Conservation (phyloP, 2,113 vertebrate genomes). For the Pluvianellus socialis region DNA sequence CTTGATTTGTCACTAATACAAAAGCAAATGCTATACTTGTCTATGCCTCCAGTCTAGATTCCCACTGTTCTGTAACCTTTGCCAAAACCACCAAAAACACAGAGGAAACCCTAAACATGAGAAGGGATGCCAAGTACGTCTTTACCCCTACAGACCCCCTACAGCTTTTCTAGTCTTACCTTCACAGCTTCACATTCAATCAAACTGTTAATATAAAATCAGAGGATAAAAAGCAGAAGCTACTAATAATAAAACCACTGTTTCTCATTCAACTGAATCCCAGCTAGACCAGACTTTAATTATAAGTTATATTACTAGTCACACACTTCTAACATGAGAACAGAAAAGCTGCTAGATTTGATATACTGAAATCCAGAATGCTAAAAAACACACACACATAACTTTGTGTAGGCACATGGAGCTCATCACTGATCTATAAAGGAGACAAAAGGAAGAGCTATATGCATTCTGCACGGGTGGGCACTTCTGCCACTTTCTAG, state of each 20-base stretch:
- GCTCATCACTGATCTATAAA: not conserved
- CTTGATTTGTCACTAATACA: not conserved
- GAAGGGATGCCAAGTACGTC: not conserved
- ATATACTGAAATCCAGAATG: not conserved
- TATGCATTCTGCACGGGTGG: not conserved
- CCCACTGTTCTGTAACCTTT: not conserved
- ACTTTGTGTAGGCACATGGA: not conserved
- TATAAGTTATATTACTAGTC: not conserved
- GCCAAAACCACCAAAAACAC: not conserved
- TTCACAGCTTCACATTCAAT: not conserved
- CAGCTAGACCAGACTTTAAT: not conserved
- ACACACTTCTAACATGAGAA: not conserved
- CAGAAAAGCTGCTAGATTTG: not conserved
- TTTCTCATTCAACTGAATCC: not conserved
- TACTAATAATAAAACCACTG: not conserved
- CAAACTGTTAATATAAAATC: not conserved
- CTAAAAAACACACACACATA: not conserved
- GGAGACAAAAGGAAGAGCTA: not conserved
- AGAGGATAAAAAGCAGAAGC: not conserved
- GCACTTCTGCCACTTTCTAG: not conserved
- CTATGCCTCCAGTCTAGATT: not conserved
- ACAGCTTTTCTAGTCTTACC: not conserved
- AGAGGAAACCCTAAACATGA: not conserved
- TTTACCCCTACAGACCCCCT: not conserved
- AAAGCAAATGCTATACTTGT: not conserved